Conservation (phyloP, 1,140 invertebrate genomes). For the Lordiphosa collinella region DNA sequence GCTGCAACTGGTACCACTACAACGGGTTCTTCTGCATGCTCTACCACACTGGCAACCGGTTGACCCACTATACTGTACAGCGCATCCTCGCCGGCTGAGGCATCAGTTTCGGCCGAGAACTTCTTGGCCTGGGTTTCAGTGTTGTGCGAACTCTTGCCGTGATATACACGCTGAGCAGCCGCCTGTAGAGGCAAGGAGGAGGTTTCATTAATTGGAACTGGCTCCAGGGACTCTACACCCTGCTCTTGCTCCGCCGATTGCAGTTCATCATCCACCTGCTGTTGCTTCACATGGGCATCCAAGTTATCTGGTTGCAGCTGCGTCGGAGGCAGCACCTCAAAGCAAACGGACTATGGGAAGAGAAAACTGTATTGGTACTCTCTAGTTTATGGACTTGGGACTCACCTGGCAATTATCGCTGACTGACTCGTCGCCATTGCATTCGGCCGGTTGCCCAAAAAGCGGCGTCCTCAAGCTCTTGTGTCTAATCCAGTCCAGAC, state of each 20-base stretch:
- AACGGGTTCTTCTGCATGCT: constrained; percentile 4
- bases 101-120: constrained; percentile 29
- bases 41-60: constrained; percentile 5
- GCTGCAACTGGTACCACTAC: constrained; percentile 22
- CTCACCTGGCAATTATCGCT: constrained; percentile 68
- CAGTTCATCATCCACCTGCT: constrained; percentile 55
- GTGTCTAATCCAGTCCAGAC: constrained; percentile 53
- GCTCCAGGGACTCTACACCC: constrained; percentile 37
- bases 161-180: constrained; percentile 13
- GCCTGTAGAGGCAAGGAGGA: background rate
- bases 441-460: constrained; percentile 61
- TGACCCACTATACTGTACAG: constrained; percentile 24
- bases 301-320: constrained; percentile 45
- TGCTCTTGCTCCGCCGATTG: constrained; percentile 53
- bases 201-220: constrained; percentile 42
- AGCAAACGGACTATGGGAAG: constrained; percentile 55
- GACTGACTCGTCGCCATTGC: constrained; percentile 50
- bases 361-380: background rate
- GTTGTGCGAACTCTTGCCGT: constrained; percentile 55
- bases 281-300: constrained; percentile 63
- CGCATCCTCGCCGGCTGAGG: constrained; percentile 30
- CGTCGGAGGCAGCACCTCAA: constrained; percentile 49
- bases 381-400: too few species aligned
- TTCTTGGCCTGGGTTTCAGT: constrained; percentile 48
- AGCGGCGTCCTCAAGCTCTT: constrained; percentile 42